Percentiles rank a stretch among this genome's conserved stretches.
phyloP scores from a whole-genome alignment of 23 tunicate genomes.

The Corella eumyota region DNA sequence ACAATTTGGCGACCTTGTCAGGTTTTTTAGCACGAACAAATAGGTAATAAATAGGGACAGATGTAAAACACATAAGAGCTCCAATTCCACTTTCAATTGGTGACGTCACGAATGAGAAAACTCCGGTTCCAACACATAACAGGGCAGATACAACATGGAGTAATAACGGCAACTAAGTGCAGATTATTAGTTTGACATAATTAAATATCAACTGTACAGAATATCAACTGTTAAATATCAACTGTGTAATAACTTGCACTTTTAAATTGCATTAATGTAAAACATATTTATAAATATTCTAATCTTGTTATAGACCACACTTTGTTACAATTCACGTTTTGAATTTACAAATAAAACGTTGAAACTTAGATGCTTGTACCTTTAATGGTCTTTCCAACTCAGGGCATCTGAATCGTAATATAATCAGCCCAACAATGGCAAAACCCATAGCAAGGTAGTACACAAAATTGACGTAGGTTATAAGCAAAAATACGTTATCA shows the following conservation, averaged over 20 bases:
- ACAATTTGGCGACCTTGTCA: not conserved
- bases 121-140: constrained; percentile 15
- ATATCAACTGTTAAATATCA: no score
- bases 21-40: constrained; percentile 18
- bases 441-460: constrained; percentile 36
- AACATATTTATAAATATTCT: no score
- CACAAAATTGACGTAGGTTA: constrained; percentile 32
- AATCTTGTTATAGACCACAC: no score
- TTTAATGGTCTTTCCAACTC: constrained; percentile 8
- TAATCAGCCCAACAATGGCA: constrained; percentile 17
- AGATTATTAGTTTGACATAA: no score
- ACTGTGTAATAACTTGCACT: no score
- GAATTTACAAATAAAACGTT: no score
- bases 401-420: constrained; percentile 12
- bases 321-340: no score
- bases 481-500: constrained; percentile 31
- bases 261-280: no score
- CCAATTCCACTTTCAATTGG: constrained; percentile 32
- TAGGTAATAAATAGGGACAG: constrained; percentile 24
- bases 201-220: no score
- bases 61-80: constrained; percentile 13
- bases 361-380: constrained; percentile 16
- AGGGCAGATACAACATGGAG: constrained; percentile 14
- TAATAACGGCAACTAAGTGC: constrained; percentile 18
- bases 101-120: constrained; percentile 23